These are phyloP conservation scores for Labrus mixtus DNA, from an alignment of 2,113 vertebrate genomes.

Conservation along the genomic window DNA sequence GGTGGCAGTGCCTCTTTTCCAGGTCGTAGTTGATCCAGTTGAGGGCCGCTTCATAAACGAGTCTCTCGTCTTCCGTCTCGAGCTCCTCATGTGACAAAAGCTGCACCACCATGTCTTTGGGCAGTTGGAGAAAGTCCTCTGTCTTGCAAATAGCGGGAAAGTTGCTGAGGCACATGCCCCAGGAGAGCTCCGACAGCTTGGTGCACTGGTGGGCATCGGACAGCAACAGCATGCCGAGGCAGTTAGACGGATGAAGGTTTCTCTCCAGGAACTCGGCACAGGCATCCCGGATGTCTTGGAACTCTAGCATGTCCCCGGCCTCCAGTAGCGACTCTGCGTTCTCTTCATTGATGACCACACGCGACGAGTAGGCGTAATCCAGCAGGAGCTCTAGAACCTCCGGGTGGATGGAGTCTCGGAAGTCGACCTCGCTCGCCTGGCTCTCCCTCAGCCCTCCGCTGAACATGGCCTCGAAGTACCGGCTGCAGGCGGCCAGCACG, in stretches of 20 bases:
- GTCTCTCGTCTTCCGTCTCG: slow-evolving; percentile 87
- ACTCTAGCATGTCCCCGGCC: slow-evolving; percentile 90
- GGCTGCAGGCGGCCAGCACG: slow-evolving; percentile 88
- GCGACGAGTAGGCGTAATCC: slow-evolving; percentile 88
- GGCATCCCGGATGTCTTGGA: slow-evolving; percentile 89
- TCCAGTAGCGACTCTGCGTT: slow-evolving; percentile 88
- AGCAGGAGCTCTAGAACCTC: slow-evolving; percentile 88
- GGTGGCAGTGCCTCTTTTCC: slow-evolving; percentile 80
- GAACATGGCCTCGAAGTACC: slow-evolving; percentile 91
- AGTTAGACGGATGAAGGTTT: slow-evolving; percentile 88
- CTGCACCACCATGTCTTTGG: slow-evolving; percentile 87
- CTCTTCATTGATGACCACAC: slow-evolving; percentile 88
- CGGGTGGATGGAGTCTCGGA: slow-evolving; percentile 86
- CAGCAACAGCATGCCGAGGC: slow-evolving; percentile 87
- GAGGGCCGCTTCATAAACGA: slow-evolving; percentile 88
- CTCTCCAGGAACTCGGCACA: slow-evolving; percentile 88
- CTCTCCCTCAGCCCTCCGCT: slow-evolving; percentile 87
- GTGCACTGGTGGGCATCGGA: slow-evolving; percentile 88
- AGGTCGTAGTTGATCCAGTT: slow-evolving; percentile 89
- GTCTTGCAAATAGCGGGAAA: slow-evolving; percentile 88
- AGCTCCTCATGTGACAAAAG: slow-evolving; percentile 88
- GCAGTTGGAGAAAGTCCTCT: slow-evolving; percentile 87
- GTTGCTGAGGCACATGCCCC: slow-evolving; percentile 88
- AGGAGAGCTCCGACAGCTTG: slow-evolving; percentile 87
- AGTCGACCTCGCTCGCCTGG: slow-evolving; percentile 86